These are phyloP conservation scores for Sphenopsis melanotis DNA, from an alignment of 2,797 vertebrate genomes.

Conservation along the genomic window DNA sequence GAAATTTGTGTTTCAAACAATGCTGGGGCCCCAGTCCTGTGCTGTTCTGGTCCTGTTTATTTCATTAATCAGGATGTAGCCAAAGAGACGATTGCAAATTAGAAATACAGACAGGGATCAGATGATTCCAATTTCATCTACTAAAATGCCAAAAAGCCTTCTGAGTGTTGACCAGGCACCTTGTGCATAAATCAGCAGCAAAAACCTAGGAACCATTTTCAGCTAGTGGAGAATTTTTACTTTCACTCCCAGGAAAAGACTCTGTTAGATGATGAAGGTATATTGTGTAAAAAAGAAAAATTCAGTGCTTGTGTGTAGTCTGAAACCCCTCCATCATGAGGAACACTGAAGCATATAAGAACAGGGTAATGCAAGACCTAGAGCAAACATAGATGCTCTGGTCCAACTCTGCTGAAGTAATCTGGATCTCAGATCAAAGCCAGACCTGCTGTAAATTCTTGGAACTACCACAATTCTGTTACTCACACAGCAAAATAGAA, in stretches of 20 bases:
- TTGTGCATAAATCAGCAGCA: not conserved
- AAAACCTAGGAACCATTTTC: not conserved
- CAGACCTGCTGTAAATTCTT: not conserved
- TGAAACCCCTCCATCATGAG: not conserved
- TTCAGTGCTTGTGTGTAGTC: not conserved
- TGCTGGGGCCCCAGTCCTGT: rapidly evolving
- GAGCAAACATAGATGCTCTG: not conserved
- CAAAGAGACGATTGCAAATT: not conserved
- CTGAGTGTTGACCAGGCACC: not conserved
- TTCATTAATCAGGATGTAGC: not conserved
- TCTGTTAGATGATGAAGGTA: not conserved
- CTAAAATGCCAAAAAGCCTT: not conserved
- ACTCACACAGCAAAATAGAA: not conserved
- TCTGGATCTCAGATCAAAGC: not conserved
- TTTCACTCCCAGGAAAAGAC: not conserved
- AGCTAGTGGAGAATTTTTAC: not conserved
- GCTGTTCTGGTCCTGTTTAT: not conserved
- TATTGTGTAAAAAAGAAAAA: not conserved
- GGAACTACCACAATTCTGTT: not conserved
- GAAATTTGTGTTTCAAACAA: not conserved
- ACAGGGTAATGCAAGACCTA: not conserved
- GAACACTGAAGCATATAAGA: not conserved
- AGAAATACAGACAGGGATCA: not conserved
- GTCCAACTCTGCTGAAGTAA: not conserved
- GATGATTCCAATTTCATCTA: not conserved